Evolutionary conservation across 2,888 invertebrate species (phyloP).

Genomic region (Aleiodes leptofemur): DNA sequence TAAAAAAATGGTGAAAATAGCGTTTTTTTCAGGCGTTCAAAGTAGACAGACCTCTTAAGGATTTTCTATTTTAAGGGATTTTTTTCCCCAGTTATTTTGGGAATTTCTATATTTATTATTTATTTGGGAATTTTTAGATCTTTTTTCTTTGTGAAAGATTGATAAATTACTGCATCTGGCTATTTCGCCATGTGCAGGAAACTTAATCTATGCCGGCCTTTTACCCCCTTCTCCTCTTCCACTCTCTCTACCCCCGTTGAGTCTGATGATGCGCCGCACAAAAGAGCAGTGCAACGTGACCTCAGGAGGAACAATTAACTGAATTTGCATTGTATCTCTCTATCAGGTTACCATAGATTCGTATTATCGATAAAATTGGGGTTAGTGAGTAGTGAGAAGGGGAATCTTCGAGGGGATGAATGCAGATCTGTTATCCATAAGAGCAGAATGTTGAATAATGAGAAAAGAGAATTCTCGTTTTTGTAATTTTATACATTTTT

Average conservation of each 20-base stretch:
- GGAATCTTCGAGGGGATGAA: background rate
- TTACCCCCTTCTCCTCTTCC: constrained; percentile 41
- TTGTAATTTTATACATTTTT: background rate
- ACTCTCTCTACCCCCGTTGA: constrained; percentile 21
- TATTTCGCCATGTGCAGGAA: constrained; percentile 68
- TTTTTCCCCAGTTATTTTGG: no score
- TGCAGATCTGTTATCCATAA: no score
- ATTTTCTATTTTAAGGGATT: background rate
- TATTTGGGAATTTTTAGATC: no score
- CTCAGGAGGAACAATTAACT: constrained; percentile 72
- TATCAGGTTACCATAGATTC: constrained; percentile 74
- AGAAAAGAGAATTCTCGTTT: no score
- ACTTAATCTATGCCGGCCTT: constrained; percentile 63
- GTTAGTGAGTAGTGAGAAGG: constrained; percentile 61
- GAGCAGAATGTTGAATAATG: no score
- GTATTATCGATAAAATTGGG: constrained; percentile 75
- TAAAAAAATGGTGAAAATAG: no score
- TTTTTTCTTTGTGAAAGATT: constrained; percentile 5
- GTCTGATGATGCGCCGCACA: constrained; percentile 44
- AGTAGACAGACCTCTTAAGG: no score
- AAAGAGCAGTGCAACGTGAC: constrained; percentile 52
- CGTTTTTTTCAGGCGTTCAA: no score
- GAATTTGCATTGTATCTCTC: constrained; percentile 75
- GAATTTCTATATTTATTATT: background rate
- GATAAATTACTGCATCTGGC: constrained; percentile 42